Percentiles rank a stretch among this genome's conserved stretches.
phyloP scores from a whole-genome alignment of 2,888 invertebrate species.

The Gymnosoma rotundatum region DNA sequence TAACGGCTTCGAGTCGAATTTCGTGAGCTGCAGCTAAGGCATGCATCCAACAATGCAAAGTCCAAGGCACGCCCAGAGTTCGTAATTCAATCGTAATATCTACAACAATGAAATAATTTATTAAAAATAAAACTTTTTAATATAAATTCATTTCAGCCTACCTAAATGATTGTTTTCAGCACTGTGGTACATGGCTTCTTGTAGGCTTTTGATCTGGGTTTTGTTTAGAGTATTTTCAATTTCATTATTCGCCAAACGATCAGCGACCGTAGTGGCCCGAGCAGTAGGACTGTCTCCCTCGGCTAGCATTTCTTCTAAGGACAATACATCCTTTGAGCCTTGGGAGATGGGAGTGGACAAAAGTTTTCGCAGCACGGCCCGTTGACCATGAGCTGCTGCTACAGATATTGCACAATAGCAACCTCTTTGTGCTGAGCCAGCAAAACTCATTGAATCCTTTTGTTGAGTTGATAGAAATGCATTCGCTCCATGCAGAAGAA shows the following conservation, averaged over 20 bases:
- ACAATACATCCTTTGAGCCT: constrained; percentile 89
- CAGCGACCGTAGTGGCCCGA: constrained; percentile 77
- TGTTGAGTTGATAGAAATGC: constrained; percentile 93
- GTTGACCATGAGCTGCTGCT: constrained; percentile 93
- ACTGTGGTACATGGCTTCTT: constrained; percentile 97
- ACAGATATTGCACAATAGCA: constrained; percentile 95
- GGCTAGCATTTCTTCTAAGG: constrained; percentile 94
- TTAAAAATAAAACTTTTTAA: background rate
- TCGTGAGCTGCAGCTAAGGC: constrained; percentile 94
- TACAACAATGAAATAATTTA: constrained; percentile 74
- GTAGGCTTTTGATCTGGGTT: constrained; percentile 91
- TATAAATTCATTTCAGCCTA: constrained; percentile 76
- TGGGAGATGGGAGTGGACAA: constrained; percentile 88
- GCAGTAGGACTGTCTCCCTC: constrained; percentile 86
- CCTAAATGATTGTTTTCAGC: constrained; percentile 95
- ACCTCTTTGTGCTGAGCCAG: constrained; percentile 92
- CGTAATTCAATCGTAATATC: constrained; percentile 95
- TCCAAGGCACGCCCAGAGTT: constrained; percentile 94
- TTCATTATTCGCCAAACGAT: constrained; percentile 61
- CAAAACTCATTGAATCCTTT: constrained; percentile 92
- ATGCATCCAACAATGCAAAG: constrained; percentile 95
- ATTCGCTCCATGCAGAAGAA: constrained; percentile 93
- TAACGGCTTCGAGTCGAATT: constrained; percentile 90
- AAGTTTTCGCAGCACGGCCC: constrained; percentile 89
- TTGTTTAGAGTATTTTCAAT: constrained; percentile 85